A percentile compares a stretch with the other conserved stretches of the same genome.
Conservation (phyloP, 2,888 invertebrate species). For the Acrobasis consociella region DNA sequence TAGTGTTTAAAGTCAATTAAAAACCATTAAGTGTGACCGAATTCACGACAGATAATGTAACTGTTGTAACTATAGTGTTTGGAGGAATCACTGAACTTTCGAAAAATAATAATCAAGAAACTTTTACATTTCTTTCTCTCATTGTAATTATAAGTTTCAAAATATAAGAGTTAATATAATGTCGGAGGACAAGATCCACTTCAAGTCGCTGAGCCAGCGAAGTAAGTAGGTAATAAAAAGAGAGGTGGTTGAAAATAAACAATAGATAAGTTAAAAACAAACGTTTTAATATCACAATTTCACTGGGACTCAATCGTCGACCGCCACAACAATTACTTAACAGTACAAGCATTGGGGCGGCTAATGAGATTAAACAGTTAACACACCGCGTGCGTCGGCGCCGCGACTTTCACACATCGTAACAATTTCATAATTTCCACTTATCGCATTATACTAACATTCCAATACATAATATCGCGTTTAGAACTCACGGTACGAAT, state of each 20-base stretch:
- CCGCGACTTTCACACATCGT: slow-evolving; percentile 34
- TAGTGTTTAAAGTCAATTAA: too few relatives aligned
- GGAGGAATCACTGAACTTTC: slow-evolving; percentile 37
- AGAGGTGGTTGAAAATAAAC: slow-evolving; percentile 27
- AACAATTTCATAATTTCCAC: slow-evolving; percentile 37
- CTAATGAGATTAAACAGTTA: slow-evolving; percentile 30
- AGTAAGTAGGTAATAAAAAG: too few relatives aligned
- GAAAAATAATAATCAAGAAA: slow-evolving; percentile 28
- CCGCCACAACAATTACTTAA: slow-evolving; percentile 50
- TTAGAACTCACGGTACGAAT: slow-evolving; percentile 23
- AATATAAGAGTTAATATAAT: too few relatives aligned
- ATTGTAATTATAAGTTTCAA: too few relatives aligned
- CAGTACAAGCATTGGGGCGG: slow-evolving; percentile 53
- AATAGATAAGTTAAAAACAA: slow-evolving; percentile 51
- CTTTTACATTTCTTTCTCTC: too few relatives aligned
- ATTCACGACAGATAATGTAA: slow-evolving; percentile 45
- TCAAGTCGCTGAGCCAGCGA: too few relatives aligned
- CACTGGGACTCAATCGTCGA: slow-evolving; percentile 64
- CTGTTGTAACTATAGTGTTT: slow-evolving; percentile 34
- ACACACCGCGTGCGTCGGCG: slow-evolving; percentile 28
- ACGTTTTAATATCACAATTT: slow-evolving; percentile 81
- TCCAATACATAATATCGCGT: slow-evolving; percentile 40
- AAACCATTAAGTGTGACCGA: slow-evolving; percentile 37
- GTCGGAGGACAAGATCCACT: too few relatives aligned
- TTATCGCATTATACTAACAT: slow-evolving; percentile 28